Evolutionary conservation across 2,113 vertebrate genomes (phyloP), one percentile per base, ranked within the genome.

Genomic region (Scalopus aquaticus): DNA sequence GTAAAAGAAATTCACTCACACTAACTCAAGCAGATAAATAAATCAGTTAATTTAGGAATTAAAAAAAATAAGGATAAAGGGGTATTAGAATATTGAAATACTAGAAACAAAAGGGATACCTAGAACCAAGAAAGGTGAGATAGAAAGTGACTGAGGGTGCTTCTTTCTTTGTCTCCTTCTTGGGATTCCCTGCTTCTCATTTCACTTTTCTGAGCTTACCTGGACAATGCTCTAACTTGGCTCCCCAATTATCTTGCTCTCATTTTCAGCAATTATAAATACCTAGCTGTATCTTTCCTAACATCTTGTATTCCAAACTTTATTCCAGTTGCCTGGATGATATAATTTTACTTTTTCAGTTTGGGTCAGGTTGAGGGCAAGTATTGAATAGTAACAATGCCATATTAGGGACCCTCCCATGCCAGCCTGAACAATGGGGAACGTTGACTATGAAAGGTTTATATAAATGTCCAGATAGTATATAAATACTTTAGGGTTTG

Each of bases 1-100:
- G 62, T 22, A 54, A 88, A 84, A 84, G 37, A 84, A 77, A 84
- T 85, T 60, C 20, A 74, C 37, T 91, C 10, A 12, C 13, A 73
- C 28, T 49, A 22, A 44, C 5, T 78, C 16, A 88, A 73, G n/a
- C 8, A 93, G 82, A 87, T 42, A 74, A 56, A 67, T 42, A 16
- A 72, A 62, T 49, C 42, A 81, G 78, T 77, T 67, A 69, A 49
- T 69, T 82, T 39, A 37, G 44, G 35, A 74, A 15, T 39, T 67
- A 56, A 26, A 6, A 64, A 67, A 58, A 88, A 64, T 49, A 58
- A 49, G 77, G 51, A 82, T 24, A 77, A 35, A 65, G 17, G 37
- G 15, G 1, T 37, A 54, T 70, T 80, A n/a, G n/a, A n/a, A n/a
- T 88, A 1, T 5, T 58, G 69, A 22, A 39, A 35, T 42, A 9